Evolutionary conservation across 2,797 vertebrate species (phyloP).

Genomic region (Pseudochirops cupreus): DNA sequence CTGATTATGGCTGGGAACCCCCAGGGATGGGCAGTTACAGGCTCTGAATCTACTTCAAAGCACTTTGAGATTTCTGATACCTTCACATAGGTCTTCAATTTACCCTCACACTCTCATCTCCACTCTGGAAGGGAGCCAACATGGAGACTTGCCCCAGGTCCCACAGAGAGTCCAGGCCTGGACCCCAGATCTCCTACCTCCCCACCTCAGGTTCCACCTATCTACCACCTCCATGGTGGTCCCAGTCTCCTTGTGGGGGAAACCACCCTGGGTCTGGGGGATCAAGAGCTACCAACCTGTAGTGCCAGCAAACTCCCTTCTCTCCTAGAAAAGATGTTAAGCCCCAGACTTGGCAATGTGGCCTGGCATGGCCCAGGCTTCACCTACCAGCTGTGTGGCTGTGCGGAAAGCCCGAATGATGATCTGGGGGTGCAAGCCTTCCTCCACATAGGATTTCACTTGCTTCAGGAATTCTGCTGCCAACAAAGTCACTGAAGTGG

Average conservation of each 20-base stretch:
- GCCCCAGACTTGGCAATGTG: neutral
- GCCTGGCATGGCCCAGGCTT: neutral
- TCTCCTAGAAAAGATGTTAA: neutral
- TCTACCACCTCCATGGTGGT: neutral
- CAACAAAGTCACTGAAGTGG: conserved; percentile 96
- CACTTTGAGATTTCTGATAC: neutral
- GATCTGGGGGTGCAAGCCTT: conserved; percentile 97
- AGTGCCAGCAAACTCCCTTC: neutral
- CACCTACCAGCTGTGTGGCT: conserved; percentile 91
- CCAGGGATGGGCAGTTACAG: neutral
- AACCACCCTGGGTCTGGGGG: neutral
- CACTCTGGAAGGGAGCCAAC: neutral
- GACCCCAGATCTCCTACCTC: neutral
- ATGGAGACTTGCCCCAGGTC: neutral
- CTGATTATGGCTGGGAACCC: neutral
- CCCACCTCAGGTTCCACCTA: neutral
- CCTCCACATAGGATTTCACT: conserved; percentile 95
- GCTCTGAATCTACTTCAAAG: conserved; percentile 24
- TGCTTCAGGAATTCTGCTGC: conserved; percentile 98
- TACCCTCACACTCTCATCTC: neutral
- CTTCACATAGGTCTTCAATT: neutral
- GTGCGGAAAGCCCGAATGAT: conserved; percentile 97
- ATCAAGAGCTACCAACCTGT: neutral
- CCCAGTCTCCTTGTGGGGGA: neutral
- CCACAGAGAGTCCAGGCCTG: conserved; percentile 15